Base-by-base conservation (phyloP, 2,113 vertebrate species). In the Tamias sibiricus region DNA sequence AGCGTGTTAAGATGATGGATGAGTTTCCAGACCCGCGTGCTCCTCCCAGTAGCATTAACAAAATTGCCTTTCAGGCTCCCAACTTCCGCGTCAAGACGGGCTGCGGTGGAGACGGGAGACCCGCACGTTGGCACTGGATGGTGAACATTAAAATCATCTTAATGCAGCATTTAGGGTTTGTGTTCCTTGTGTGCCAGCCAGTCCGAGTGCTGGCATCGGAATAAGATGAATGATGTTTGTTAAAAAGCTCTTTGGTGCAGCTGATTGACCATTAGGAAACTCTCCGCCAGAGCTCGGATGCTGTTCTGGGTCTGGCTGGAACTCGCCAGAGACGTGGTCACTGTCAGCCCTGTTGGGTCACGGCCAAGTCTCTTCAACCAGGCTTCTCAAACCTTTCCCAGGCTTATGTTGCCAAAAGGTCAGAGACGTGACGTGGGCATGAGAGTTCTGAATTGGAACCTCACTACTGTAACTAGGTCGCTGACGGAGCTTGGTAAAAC, bases 21-120 rank as follows among this genome's bases (percentile, higher is more conserved):
- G 97, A 96, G 96, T 76, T 97, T 98, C 91, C 90, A 97, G 95
- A 96, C 97, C 94, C 26, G 82, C 86, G 79, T 80, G 92, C 97
- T 97, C 97, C 97, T 98, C 98, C 97, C 96, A 86, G 87, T 72
- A 96, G 94, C 95, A 98, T 98, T 97, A 97, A 97, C 97, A 95
- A 98, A 98, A 98, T 98, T 97, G 96, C 96, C 89, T 98, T 98
- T 98, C 96, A 97, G 96, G 91, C 89, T 91, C 91, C 96, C 94
- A 94, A 64, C 92, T 97, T 80, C 96, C 97, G 86, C 4, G 47
- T 94, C 96, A 93, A 96, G 94, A 95, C 19, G 83, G 96, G 80
- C 95, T 93, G 89, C 0, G 0, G 75, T 87, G 32, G 93, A 95
- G 87, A 95, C 1, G 47, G 95, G 91, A 91, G 91, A 88, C 93